These are phyloP conservation scores for Listronotus bonariensis DNA, from an alignment of 1,140 invertebrate genomes.

Conservation along the genomic window DNA sequence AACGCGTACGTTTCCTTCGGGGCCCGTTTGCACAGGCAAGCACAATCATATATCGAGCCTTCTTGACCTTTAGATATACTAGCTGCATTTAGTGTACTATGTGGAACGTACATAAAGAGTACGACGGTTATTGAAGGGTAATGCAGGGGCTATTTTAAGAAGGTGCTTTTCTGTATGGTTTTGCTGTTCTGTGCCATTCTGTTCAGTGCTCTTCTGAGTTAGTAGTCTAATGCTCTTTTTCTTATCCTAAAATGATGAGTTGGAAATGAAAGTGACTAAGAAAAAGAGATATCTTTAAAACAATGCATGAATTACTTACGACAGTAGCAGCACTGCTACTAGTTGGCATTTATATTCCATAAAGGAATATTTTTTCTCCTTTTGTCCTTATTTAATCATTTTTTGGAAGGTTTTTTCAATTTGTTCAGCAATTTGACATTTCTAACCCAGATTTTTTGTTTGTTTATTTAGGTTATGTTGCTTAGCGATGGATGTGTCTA, in stretches of 20 bases:
- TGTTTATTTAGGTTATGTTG: slow-evolving; percentile 39
- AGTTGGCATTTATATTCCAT: slow-evolving; percentile 49
- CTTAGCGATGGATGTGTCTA: slow-evolving; percentile 3
- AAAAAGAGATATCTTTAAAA: neutral
- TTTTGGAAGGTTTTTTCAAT: slow-evolving; percentile 6
- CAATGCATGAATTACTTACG: slow-evolving; percentile 33
- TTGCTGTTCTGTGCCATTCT: slow-evolving; percentile 33
- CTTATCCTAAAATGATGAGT: slow-evolving; percentile 40
- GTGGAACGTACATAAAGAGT: slow-evolving; percentile 60
- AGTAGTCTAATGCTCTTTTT: slow-evolving; percentile 39
- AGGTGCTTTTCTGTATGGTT: slow-evolving; percentile 54
- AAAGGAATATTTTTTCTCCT: slow-evolving; percentile 18
- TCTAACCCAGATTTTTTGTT: slow-evolving; percentile 32
- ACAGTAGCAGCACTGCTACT: slow-evolving; percentile 45
- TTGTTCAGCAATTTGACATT: slow-evolving; percentile 18
- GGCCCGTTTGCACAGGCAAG: slow-evolving; percentile 47
- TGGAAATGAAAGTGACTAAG: neutral
- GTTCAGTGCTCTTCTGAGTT: slow-evolving; percentile 41
- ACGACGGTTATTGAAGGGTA: slow-evolving; percentile 59
- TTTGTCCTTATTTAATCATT: slow-evolving; percentile 24
- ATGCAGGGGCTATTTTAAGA: slow-evolving; percentile 64
- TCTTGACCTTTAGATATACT: slow-evolving; percentile 42
- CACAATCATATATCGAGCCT: slow-evolving; percentile 36
- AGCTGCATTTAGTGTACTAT: slow-evolving; percentile 59
- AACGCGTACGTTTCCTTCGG: slow-evolving; percentile 61